Percentiles rank a stretch among this genome's conserved stretches.
phyloP scores from a whole-genome alignment of 2,797 vertebrate species.

The Enteromius fasciolatus region DNA sequence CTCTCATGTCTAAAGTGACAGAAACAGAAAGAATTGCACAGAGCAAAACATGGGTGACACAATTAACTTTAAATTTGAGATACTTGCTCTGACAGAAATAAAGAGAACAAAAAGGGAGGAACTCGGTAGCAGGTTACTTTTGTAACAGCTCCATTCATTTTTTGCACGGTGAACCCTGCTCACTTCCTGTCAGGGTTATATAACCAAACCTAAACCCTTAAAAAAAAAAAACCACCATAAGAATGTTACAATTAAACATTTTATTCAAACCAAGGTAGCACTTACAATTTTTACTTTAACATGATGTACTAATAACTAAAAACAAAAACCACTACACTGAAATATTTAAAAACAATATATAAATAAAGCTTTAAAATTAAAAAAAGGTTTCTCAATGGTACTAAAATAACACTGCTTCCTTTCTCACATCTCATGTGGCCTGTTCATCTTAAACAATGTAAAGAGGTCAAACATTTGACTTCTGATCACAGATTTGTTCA shows the following conservation, averaged over 20 bases:
- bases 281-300: background rate
- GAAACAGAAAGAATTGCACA: background rate
- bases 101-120: constrained; percentile 5
- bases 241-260: background rate
- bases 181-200: background rate
- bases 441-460: constrained; percentile 61
- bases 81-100: background rate
- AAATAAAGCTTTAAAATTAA: background rate
- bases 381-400: background rate
- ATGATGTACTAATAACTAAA: background rate
- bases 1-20: background rate
- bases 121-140: constrained; percentile 4
- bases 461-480: constrained; percentile 66
- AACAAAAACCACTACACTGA: background rate
- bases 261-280: background rate
- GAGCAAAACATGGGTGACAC: background rate
- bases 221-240: background rate
- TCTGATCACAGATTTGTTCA: constrained; percentile 52
- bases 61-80: constrained; percentile 8
- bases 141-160: background rate
- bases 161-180: background rate
- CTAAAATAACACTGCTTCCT: background rate
- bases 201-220: background rate
- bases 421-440: constrained; percentile 33
- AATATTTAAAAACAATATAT: background rate